phyloP scores from a whole-genome alignment of 2,888 invertebrate genomes.

The Agrotis segetum region DNA sequence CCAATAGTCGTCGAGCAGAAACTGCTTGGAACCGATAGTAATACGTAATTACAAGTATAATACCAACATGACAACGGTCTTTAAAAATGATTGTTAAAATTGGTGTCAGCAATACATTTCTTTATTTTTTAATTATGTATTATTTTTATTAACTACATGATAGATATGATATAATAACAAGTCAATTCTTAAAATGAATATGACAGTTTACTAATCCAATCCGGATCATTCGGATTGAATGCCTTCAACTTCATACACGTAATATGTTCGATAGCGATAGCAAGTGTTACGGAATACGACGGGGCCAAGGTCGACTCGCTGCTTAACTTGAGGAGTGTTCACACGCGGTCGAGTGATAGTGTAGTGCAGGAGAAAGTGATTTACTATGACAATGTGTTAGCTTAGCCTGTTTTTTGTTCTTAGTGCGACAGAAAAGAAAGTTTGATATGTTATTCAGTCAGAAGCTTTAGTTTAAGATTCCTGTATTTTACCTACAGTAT shows the following conservation, averaged over 20 bases:
- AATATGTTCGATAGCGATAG: conserved; percentile 30
- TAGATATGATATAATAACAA: neutral
- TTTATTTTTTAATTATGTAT: no score
- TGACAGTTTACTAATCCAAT: conserved; percentile 23
- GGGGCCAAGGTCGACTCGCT: conserved; percentile 28
- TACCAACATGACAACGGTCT: no score
- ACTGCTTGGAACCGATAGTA: no score
- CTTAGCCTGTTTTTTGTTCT: no score
- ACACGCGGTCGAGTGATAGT: neutral
- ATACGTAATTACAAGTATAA: neutral
- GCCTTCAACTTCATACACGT: conserved; percentile 17
- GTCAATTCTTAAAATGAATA: neutral
- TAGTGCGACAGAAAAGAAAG: no score
- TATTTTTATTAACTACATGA: neutral
- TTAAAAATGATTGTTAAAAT: neutral
- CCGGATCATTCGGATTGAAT: conserved; percentile 10
- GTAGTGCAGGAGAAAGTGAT: conserved; percentile 1
- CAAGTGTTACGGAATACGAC: conserved; percentile 33
- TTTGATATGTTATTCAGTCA: no score
- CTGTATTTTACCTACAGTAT: no score
- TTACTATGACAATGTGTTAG: neutral
- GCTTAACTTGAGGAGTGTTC: conserved; percentile 12
- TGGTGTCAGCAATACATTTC: no score
- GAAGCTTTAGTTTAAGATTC: no score
- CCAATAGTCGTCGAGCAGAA: no score